These are phyloP conservation scores for Rutpela maculata DNA, from an alignment of 2,888 invertebrate species.

Conservation along the genomic window DNA sequence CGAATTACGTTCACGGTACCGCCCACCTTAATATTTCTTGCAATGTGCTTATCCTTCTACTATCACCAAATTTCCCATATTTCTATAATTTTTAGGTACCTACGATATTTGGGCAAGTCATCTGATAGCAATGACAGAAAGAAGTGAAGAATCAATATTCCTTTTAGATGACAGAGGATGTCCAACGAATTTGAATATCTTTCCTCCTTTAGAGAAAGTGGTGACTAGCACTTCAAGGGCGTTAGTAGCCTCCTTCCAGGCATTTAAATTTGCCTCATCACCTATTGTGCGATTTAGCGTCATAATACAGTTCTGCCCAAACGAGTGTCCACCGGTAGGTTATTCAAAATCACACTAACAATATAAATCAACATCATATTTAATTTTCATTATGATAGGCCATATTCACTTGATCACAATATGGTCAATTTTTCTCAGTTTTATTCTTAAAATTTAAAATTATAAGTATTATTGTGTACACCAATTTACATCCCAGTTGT, in stretches of 20 bases:
- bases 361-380: background rate
- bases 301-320: constrained; percentile 87
- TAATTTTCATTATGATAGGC: background rate
- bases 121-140: constrained; percentile 86
- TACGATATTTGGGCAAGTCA: constrained; percentile 86
- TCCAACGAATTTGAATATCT: constrained; percentile 81
- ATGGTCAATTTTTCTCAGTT: no score
- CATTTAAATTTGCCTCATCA: constrained; percentile 92
- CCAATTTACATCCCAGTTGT: no score
- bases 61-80: no score
- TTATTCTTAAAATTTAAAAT: no score
- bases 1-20: no score
- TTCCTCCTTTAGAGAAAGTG: constrained; percentile 74
- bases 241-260: constrained; percentile 83
- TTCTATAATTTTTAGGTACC: constrained; percentile 66
- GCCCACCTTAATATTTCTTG: no score
- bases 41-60: no score
- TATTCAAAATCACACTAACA: constrained; percentile 30
- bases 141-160: constrained; percentile 84
- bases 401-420: no score
- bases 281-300: constrained; percentile 88
- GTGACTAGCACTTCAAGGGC: constrained; percentile 68
- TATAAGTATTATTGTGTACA: no score
- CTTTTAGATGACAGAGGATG: constrained; percentile 87
- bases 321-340: constrained; percentile 80